A percentile compares a stretch with the other conserved stretches of the same genome.
phyloP scores from a whole-genome alignment of 2,888 invertebrate genomes.

The Chaitophorus viminalis region DNA sequence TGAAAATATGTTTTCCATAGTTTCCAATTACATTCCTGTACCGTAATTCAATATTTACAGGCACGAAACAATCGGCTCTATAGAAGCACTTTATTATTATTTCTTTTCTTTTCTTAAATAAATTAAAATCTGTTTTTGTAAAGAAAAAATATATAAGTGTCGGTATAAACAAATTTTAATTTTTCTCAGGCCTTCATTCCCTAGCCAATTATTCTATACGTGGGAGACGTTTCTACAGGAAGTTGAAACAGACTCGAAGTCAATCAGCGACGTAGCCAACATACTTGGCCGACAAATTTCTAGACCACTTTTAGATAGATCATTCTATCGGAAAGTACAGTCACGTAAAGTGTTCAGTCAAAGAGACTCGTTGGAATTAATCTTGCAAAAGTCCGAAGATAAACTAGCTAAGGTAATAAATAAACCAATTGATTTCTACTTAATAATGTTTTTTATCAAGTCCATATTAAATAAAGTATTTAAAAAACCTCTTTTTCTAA shows the following conservation, averaged over 20 bases:
- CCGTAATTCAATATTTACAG: constrained; percentile 32
- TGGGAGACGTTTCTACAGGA: constrained; percentile 93
- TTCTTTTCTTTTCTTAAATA: too few species aligned
- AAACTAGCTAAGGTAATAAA: constrained; percentile 77
- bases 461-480: too few species aligned
- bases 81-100: too few species aligned
- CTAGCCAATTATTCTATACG: constrained; percentile 84
- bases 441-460: too few species aligned
- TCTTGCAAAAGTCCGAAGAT: constrained; percentile 85
- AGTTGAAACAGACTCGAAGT: constrained; percentile 88
- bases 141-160: too few species aligned
- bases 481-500: too few species aligned
- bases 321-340: constrained; percentile 90
- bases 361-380: constrained; percentile 88
- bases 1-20: not conserved
- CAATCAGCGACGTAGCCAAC: constrained; percentile 85
- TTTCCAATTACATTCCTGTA: constrained; percentile 19
- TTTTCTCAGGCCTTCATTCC: constrained; percentile 77
- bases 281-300: constrained; percentile 82
- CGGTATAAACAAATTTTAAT: not conserved
- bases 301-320: constrained; percentile 84
- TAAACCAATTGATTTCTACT: too few species aligned
- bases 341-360: constrained; percentile 90
- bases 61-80: too few species aligned
- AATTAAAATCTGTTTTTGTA: too few species aligned